Evolutionary conservation across 2,888 invertebrate species (phyloP), one percentile per base, ranked within the genome.

Genomic region (Leptinotarsa rubiginosa): DNA sequence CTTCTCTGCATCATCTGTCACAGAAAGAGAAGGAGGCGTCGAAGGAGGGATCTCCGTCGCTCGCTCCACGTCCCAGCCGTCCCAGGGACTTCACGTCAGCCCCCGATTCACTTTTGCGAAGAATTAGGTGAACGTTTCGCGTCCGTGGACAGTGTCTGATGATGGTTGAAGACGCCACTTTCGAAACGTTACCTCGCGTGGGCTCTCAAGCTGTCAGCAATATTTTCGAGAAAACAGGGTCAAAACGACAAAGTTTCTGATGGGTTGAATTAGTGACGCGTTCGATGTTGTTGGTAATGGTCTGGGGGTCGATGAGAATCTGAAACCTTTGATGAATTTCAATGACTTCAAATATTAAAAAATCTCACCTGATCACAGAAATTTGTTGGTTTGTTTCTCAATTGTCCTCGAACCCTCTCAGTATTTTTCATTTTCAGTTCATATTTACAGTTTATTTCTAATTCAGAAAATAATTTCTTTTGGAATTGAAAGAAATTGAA

Each of bases 141-240:
- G 77, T 89, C 89, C 84, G 90, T 90, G 79, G 90, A 90, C 86
- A 90, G 90, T 86, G 90, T 90, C 85, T 90, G 89, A 90, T 88
- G 88, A 84, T 85, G 87, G 86, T 86, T 86, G 81, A 78, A 76
- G 80, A 81, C 81, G 80, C 82, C 81, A 74, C 80, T 79, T 79
- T 75, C 82, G 80, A 80, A 80, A 79, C 81, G 81, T 77, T 77
- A 76, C 76, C 74, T 79, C 69, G 70, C 74, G 76, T 78, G 78
- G 80, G 80, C 81, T 79, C 81, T 80, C 77, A 79, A 81, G 82
- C 83, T 85, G 85, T 82, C 86, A 85, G 86, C 85, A 85, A 84
- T 86, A 84, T 83, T 73, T 70, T 71, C 72, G 81, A 82, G 79
- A 78, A 78, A 78, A 85, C 86, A 85, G 85, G 85, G 85, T 85